These are phyloP conservation scores for Mormyrops attenuatus DNA, from an alignment of 2,797 vertebrate species.

Conservation along the genomic window DNA sequence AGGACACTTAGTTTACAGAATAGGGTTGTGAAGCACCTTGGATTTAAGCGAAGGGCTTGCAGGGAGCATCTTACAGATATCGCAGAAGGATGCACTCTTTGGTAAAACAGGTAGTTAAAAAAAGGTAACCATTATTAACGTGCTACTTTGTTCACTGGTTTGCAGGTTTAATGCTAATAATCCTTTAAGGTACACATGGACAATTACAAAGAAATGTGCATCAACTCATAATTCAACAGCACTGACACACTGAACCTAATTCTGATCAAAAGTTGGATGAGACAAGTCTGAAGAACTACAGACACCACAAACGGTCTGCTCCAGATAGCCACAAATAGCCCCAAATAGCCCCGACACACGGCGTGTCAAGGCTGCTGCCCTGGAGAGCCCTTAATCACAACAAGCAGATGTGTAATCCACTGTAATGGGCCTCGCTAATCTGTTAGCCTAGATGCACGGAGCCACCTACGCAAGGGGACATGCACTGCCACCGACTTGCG, in stretches of 20 bases:
- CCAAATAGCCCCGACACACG: neutral
- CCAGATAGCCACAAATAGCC: neutral
- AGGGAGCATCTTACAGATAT: neutral
- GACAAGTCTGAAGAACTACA: neutral
- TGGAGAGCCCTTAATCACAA: conserved; percentile 12
- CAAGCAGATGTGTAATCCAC: conserved; percentile 14
- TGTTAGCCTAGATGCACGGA: neutral
- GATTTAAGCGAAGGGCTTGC: neutral
- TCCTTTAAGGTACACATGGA: neutral
- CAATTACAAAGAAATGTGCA: neutral
- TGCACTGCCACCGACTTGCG: neutral
- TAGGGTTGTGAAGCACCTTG: neutral
- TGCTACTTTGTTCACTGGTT: neutral
- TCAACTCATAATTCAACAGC: neutral
- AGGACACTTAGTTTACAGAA: neutral
- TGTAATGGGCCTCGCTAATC: neutral
- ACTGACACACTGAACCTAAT: neutral
- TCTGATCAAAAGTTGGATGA: neutral
- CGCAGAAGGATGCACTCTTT: neutral
- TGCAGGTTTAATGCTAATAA: neutral
- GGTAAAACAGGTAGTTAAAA: neutral
- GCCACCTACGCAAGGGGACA: neutral
- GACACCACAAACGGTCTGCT: neutral
- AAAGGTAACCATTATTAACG: neutral
- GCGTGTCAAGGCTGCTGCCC: neutral